Percentiles rank a stretch among this genome's conserved stretches.
Conservation (phyloP, 1,140 invertebrate species). For the Nephila pilipes region DNA sequence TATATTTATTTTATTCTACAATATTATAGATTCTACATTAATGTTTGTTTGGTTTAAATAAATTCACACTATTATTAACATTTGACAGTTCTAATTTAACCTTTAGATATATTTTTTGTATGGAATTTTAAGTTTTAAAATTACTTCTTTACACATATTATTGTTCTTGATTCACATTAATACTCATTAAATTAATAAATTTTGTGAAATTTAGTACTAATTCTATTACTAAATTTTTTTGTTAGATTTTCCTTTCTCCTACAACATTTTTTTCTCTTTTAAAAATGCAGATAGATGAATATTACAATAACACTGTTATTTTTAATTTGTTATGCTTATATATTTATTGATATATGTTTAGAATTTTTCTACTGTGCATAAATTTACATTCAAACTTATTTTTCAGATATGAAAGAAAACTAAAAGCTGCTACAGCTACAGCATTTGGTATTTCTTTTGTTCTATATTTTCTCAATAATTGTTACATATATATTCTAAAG, state of each 20-base stretch:
- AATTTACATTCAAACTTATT: neutral
- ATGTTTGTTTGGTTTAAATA: neutral
- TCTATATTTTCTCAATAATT: neutral
- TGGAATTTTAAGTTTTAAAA: neutral
- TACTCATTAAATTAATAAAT: no score
- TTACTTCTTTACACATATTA: no score
- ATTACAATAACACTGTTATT: no score
- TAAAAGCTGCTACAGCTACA: constrained; percentile 96
- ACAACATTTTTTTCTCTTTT: no score
- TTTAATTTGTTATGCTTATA: neutral
- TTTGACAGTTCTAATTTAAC: no score
- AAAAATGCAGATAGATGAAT: no score
- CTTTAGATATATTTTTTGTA: neutral
- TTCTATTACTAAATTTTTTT: no score
- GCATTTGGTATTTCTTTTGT: constrained; percentile 88
- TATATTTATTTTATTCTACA: neutral
- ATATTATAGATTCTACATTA: neutral
- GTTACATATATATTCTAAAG: no score
- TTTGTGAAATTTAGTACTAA: no score
- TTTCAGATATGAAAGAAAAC: constrained; percentile 87
- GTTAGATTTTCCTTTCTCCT: no score
- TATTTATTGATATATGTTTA: no score
- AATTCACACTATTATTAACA: no score
- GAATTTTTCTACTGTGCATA: neutral
- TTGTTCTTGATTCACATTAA: neutral